Conservation (phyloP, 2,888 invertebrate species). For the Gisinianus flammeolus region DNA sequence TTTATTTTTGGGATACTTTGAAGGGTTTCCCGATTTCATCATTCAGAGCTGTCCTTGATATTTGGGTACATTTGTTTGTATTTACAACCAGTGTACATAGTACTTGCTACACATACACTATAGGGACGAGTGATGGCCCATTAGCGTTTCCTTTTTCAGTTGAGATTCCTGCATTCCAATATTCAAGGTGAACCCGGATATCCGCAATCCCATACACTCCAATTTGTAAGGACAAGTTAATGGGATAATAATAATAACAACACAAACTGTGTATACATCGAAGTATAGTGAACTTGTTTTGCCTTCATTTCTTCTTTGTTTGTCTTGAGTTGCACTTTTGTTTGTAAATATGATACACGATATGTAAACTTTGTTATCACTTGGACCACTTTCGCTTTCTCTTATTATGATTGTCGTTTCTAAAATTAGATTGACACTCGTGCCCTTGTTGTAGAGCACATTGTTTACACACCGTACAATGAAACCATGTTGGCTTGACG, state of each 20-base stretch:
- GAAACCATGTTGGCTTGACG: conserved; percentile 42
- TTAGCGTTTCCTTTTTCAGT: no score
- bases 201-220: no score
- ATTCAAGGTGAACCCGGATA: no score
- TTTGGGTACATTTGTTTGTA: no score
- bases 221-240: no score
- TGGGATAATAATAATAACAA: no score
- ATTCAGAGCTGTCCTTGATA: no score
- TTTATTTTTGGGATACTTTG: no score
- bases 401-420: neutral
- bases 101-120: no score
- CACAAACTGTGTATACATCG: neutral
- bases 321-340: neutral
- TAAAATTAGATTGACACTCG: neutral
- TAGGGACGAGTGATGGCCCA: no score
- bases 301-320: neutral
- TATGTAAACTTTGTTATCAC: neutral
- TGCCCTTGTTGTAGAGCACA: conserved; percentile 17
- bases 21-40: neutral
- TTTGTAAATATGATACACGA: neutral
- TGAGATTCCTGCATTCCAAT: no score
- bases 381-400: neutral
- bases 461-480: conserved; percentile 29
- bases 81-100: no score
- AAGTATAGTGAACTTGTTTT: neutral